Conservation (phyloP, 1,140 invertebrate genomes). For the Lepidurus couesii region DNA sequence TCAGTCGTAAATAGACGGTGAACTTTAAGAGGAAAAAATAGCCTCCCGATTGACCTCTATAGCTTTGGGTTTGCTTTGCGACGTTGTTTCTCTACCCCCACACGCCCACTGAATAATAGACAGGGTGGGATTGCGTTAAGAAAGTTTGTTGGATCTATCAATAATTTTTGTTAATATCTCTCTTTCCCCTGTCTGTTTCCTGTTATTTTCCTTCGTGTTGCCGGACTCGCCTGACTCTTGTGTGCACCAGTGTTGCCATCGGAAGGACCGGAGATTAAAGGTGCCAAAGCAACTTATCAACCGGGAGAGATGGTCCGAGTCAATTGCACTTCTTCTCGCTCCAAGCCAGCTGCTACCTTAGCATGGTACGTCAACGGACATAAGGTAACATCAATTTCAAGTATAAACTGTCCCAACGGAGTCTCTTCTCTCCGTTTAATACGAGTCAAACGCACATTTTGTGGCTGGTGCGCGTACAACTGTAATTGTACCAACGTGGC, state of each 20-base stretch:
- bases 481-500: no score
- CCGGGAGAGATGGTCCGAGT: slow-evolving; percentile 52
- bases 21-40: no score
- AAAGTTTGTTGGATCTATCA: neutral
- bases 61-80: no score
- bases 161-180: slow-evolving; percentile 11
- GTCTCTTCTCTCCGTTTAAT: neutral
- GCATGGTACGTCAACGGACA: slow-evolving; percentile 63
- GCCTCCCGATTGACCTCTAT: no score
- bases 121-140: no score
- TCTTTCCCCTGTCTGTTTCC: neutral
- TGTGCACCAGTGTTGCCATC: slow-evolving; percentile 6
- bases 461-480: no score
- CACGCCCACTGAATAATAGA: no score
- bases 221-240: neutral
- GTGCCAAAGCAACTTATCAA: slow-evolving; percentile 31
- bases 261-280: slow-evolving; percentile 26
- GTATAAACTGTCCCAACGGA: neutral
- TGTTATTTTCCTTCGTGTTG: neutral
- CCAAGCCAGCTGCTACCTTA: slow-evolving; percentile 52
- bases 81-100: no score
- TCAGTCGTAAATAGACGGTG: no score
- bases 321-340: slow-evolving; percentile 48
- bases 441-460: neutral
- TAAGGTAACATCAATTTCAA: slow-evolving; percentile 49